Percentiles rank a stretch among this genome's conserved stretches.
These are phyloP conservation scores for Pseudomyrmex gracilis DNA, from an alignment of 1,140 invertebrate genomes.

Conservation along the genomic window DNA sequence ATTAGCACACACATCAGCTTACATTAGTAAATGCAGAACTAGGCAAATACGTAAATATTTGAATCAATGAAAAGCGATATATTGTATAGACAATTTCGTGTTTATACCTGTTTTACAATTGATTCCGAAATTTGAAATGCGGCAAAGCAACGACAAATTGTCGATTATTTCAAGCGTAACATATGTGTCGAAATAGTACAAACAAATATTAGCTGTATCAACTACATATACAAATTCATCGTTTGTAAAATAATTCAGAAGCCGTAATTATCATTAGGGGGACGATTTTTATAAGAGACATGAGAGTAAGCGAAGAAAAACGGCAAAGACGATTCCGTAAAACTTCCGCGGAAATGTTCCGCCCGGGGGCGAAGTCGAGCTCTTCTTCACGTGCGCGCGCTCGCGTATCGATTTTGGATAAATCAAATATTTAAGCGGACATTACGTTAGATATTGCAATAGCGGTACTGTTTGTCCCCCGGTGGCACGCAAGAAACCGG, in stretches of 20 bases:
- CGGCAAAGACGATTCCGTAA: too few species aligned
- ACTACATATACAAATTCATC: not conserved
- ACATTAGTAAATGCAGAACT: constrained; percentile 5
- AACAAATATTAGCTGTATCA: too few species aligned
- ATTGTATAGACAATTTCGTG: not conserved
- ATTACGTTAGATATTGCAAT: constrained; percentile 59
- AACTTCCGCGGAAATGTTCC: constrained; percentile 1
- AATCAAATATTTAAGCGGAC: constrained; percentile 58
- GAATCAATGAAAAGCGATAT: not conserved
- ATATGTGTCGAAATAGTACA: too few species aligned
- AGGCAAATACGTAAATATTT: constrained; percentile 25
- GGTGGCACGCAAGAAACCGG: constrained; percentile 24
- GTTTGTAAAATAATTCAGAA: constrained; percentile 9
- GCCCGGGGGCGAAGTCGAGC: not conserved
- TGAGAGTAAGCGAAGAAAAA: too few species aligned
- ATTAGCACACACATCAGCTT: constrained; percentile 26
- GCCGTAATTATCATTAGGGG: not conserved
- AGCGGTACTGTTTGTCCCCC: constrained; percentile 34
- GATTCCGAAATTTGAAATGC: not conserved
- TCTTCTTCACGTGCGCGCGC: not conserved
- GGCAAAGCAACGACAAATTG: too few species aligned
- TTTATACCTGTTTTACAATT: not conserved
- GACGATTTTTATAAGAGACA: too few species aligned
- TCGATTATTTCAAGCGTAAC: too few species aligned
- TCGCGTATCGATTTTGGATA: constrained; percentile 37